Base-by-base conservation (phyloP, 1,140 invertebrate genomes). In the Drosophila nebulosa region DNA sequence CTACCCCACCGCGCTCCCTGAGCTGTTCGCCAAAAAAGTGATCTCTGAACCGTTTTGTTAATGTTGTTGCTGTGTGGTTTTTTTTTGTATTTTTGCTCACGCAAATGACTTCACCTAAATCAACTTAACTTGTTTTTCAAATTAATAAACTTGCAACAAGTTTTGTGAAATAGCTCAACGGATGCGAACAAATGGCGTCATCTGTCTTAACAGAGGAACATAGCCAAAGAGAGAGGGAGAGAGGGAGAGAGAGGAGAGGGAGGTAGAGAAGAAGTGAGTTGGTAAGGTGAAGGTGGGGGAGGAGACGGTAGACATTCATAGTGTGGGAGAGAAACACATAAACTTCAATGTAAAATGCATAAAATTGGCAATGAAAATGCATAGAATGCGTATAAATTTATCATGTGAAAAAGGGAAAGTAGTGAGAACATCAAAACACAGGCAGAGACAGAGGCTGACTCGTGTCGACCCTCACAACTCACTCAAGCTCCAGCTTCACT, bases 41-140 rank as follows among this genome's bases (percentile, higher is more conserved):
- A 85, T 76, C 79, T 85, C 65, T 76, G 72, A 69, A 64, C 74
- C 46, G 56, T 65, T 83, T 83, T 55, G 22, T 46, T 64, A 58
- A 53, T 60, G 26, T 66, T 51, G 30, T 69, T 14, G 46, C 39
- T 69, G 56, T 60, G 16, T 57, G 24, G 39, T 51, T 77, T 57
- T 78, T 68, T 72, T 42, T 61, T 80, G 52, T 67, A 55, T 61
- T 64, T 36, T 62, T 74, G 78, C 73, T n/a, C n/a, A 83, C 75
- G 80, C 80, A 85, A 84, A 84, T 85, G 81, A 84, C 80, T 85
- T 76, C 64, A 79, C 67, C 73, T 84, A 52, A 78, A 71, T 75
- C 75, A 83, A 84, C 74, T 84, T 83, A 68, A 85, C 79, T 79
- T 67, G 42, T 68, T 79, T 68, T 52, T 71, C 66, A 79, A 75